phyloP scores from a whole-genome alignment of 53 echinoderm and acorn worm genomes.

The Temnopleurus reevesii region DNA sequence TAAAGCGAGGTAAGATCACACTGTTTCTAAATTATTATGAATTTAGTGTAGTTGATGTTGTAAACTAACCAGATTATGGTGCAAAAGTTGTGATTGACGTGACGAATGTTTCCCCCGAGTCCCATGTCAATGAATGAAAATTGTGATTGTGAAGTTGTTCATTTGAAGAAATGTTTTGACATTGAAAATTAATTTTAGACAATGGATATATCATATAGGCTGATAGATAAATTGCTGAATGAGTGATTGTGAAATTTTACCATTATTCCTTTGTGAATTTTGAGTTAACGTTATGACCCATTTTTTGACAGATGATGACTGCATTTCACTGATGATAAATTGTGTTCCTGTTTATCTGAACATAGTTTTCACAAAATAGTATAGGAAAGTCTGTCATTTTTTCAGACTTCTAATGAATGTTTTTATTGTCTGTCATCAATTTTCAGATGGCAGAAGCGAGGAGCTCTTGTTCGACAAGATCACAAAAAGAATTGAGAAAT shows the following conservation, averaged over 20 bases:
- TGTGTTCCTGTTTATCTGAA: too few relatives aligned
- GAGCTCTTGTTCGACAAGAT: conserved; percentile 94
- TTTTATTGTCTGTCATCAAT: too few relatives aligned
- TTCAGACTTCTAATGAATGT: not conserved
- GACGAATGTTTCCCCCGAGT: not conserved
- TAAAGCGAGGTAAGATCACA: conserved; percentile 58
- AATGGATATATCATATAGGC: too few relatives aligned
- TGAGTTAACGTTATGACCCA: too few relatives aligned
- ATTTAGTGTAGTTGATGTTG: not conserved
- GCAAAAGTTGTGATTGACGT: not conserved
- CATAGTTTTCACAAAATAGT: too few relatives aligned
- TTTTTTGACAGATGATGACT: too few relatives aligned
- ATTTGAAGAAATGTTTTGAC: too few relatives aligned
- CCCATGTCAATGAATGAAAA: not conserved
- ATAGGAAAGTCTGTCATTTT: not conserved
- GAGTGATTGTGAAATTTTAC: too few relatives aligned
- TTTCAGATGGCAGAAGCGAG: conserved; percentile 85
- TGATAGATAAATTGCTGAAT: too few relatives aligned
- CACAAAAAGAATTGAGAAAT: conserved; percentile 85
- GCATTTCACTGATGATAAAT: too few relatives aligned
- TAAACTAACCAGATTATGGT: not conserved
- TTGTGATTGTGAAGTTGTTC: not conserved
- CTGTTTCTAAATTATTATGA: not conserved
- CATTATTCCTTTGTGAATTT: too few relatives aligned
- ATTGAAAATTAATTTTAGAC: too few relatives aligned